Base-by-base conservation (phyloP, 2,113 vertebrate species). In the Phaethornis superciliosus region DNA sequence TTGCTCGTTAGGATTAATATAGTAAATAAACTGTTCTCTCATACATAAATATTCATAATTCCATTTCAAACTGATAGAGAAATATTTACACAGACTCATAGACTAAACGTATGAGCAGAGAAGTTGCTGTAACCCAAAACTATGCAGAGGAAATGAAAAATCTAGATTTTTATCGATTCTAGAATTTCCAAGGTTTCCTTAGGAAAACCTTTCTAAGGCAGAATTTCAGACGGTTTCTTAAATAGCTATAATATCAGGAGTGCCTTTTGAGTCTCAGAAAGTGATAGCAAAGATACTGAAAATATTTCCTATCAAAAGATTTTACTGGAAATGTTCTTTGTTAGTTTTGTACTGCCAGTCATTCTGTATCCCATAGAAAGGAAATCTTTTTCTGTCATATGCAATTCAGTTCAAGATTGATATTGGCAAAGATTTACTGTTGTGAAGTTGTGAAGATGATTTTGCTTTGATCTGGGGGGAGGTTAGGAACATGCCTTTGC, bases 401-500 rank as follows among this genome's bases (percentile, higher is more conserved):
- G 22, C 0, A 0, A 22, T 85, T 87, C 0, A 17, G 65, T 88
- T 80, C 17, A 51, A 7, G 16, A 37, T 8, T n/a, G 47, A 15
- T 63, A 72, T 90, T 89, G 85, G 18, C 77, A 46, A 85, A 80
- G 22, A 13, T 88, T 83, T 88, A 16, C 16, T 60, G 40, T 82
- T 1, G 0, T 59, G 72, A 70, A 90, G 67, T 33, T 52, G 15
- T 15, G 26, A 24, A 94, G 75, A 26, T 32, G 3, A 54, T 76
- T 77, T 81, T 88, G 52, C 32, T 40, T 81, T 78, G 15, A 24
- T 54, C 12, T 89, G 70, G 27, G 18, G 4, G 85, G 22, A 67
- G 80, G 56, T 54, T 9, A 84, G 28, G 9, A 70, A 21, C 20
- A 0, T 55, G 33, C 10, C 40, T 89, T 81, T 94, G 67, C n/a